Evolutionary conservation across 2,797 vertebrate genomes (phyloP), one percentile per base, ranked within the genome.

Genomic region (Sarcoramphus papa): DNA sequence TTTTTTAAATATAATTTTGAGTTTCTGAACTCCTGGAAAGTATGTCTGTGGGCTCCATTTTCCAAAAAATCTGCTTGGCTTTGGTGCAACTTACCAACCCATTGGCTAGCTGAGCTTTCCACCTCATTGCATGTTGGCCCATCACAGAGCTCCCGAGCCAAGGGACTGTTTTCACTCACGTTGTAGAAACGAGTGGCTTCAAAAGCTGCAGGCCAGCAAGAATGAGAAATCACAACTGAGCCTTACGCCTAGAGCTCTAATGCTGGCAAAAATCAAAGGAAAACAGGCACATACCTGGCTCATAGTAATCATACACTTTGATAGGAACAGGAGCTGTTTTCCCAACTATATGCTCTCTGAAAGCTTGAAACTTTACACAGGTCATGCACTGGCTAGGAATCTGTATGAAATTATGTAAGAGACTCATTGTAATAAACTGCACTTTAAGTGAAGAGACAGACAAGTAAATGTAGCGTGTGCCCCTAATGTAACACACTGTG

Each of bases 181-280:
- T 99, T 99, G 98, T 99, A 99, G 97, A 99, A 99, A 48, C 99
- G 98, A n/a, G 99, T 99, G 37, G 99, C 99, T 97, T 99, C 99
- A 41, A 99, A 99, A 69, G 99, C 99, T 99, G 95, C 65, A 65
- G 37, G 75, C 3, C 43, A 59, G 40, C 14, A 45, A 54, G 79
- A 72, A 67, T 5, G n/a, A 73, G 54, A 91, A 89, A 53, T 37
- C 35, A 37, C 51, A 54, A 53, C 24, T 25, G 28, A 80, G 45
- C n/a, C 50, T 24, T 30, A 18, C 12, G n/a, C 85, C 57, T 11
- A 23, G 7, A 63, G 50, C 35, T 24, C 7, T 14, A 10, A 4
- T 1, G 28, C 16, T 53, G 69, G 51, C 40, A 18, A 51, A 90
- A 53, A 5, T 2, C 28, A 30, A 11, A 85, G 31, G 35, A 24